phyloP scores from a whole-genome alignment of 1,140 invertebrate genomes.

The Gonioctena quinquepunctata region DNA sequence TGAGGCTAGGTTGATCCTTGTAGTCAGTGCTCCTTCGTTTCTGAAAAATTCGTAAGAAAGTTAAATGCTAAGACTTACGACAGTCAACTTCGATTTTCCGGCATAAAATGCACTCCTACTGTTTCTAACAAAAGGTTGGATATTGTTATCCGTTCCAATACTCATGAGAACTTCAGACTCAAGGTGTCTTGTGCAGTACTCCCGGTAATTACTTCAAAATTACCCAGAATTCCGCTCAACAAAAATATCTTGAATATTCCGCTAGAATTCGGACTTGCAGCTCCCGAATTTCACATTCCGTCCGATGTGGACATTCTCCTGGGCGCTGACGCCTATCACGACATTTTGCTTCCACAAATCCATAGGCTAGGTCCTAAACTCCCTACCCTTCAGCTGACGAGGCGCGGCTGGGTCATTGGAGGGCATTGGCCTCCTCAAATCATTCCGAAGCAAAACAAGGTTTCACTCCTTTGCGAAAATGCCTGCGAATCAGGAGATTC shows the following conservation, averaged over 20 bases:
- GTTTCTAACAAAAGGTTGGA: slow-evolving; percentile 9
- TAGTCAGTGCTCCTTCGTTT: background rate
- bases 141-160: background rate
- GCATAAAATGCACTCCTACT: background rate
- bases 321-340: slow-evolving; percentile 17
- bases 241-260: background rate
- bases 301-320: slow-evolving; percentile 16
- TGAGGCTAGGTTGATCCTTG: background rate
- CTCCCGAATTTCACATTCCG: background rate
- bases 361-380: slow-evolving; percentile 4
- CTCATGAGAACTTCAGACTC: background rate
- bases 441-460: background rate
- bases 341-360: background rate
- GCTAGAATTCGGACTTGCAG: background rate
- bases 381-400: slow-evolving; percentile 6
- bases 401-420: slow-evolving; percentile 14
- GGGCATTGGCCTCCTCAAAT: slow-evolving; percentile 3
- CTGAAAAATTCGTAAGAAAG: background rate
- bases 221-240: background rate
- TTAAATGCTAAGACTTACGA: slow-evolving; percentile 7
- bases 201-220: background rate
- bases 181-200: background rate
- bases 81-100: background rate
- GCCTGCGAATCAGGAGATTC: background rate
- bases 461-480: background rate